Conservation (phyloP, 2,113 vertebrate species). For the Lepus europaeus region DNA sequence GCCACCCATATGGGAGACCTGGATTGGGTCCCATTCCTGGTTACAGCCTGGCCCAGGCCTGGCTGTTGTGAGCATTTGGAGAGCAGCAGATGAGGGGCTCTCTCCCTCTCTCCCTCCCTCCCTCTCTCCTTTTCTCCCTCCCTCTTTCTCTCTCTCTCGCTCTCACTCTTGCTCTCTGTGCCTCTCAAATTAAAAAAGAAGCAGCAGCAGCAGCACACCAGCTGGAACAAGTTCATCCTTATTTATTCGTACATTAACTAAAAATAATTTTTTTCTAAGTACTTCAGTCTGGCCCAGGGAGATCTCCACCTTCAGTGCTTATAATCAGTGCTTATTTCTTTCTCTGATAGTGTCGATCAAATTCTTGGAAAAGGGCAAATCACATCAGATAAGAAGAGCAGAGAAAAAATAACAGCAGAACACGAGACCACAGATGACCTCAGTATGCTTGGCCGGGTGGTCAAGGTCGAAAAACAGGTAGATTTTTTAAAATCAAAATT, state of each 20-base stretch:
- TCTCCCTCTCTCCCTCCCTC: too few relatives aligned
- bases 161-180: too few relatives aligned
- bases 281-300: neutral
- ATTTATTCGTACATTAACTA: conserved; percentile 56
- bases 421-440: conserved; percentile 95
- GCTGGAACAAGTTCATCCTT: conserved; percentile 17
- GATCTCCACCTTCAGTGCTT: neutral
- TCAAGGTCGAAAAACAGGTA: conserved; percentile 99
- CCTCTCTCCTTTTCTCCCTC: too few relatives aligned
- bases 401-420: conserved; percentile 95
- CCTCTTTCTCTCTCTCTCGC: too few relatives aligned
- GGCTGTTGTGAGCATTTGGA: too few relatives aligned
- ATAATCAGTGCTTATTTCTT: conserved; percentile 67
- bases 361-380: conserved; percentile 98
- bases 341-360: conserved; percentile 94
- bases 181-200: neutral
- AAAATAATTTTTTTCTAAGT: conserved; percentile 51
- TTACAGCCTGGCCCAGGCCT: too few relatives aligned
- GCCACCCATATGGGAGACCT: too few relatives aligned
- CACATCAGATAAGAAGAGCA: conserved; percentile 95
- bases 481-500: conserved; percentile 5
- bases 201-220: neutral
- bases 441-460: conserved; percentile 98
- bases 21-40: too few relatives aligned
- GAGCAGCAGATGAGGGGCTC: too few relatives aligned